phyloP scores from a whole-genome alignment of 1,140 invertebrate species.

The Hestina assimilis region DNA sequence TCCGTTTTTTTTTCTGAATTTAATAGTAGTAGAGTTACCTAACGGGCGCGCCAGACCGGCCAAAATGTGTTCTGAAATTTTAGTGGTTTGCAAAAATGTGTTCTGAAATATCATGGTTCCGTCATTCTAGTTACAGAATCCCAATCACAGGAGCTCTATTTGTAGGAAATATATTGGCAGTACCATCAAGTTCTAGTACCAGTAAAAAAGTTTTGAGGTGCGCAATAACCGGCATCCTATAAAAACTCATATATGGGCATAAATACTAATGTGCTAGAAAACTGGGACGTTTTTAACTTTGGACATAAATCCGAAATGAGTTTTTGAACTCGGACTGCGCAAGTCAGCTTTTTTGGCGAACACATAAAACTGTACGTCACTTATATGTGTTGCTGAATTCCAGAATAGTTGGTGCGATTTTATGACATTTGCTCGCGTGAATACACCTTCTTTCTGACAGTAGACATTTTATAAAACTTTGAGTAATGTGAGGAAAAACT shows the following conservation, averaged over 20 bases:
- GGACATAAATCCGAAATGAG: conserved; percentile 30
- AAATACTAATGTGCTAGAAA: conserved; percentile 24
- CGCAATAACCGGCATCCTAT: not conserved
- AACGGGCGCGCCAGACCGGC: too few relatives aligned
- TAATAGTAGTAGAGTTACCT: too few relatives aligned
- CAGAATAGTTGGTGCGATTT: conserved; percentile 6
- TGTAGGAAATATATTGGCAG: too few relatives aligned
- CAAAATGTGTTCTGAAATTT: too few relatives aligned
- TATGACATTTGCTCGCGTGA: conserved; percentile 4
- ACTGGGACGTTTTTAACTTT: conserved; percentile 23
- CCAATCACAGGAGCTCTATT: too few relatives aligned
- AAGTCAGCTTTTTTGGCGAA: conserved; percentile 13
- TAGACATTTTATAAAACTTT: too few relatives aligned
- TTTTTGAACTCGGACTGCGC: conserved; percentile 25
- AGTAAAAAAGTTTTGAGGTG: not conserved
- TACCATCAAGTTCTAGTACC: too few relatives aligned
- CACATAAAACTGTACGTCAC: conserved; percentile 20
- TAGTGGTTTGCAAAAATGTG: too few relatives aligned
- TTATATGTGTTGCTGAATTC: conserved; percentile 13
- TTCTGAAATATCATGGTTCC: too few relatives aligned
- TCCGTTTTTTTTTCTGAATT: too few relatives aligned
- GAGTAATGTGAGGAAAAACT: too few relatives aligned
- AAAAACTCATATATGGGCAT: conserved; percentile 8
- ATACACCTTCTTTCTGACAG: not conserved
- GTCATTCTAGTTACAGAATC: too few relatives aligned